These are phyloP conservation scores for Erpetoichthys calabaricus DNA, from an alignment of 2,797 vertebrate species.

Conservation along the genomic window DNA sequence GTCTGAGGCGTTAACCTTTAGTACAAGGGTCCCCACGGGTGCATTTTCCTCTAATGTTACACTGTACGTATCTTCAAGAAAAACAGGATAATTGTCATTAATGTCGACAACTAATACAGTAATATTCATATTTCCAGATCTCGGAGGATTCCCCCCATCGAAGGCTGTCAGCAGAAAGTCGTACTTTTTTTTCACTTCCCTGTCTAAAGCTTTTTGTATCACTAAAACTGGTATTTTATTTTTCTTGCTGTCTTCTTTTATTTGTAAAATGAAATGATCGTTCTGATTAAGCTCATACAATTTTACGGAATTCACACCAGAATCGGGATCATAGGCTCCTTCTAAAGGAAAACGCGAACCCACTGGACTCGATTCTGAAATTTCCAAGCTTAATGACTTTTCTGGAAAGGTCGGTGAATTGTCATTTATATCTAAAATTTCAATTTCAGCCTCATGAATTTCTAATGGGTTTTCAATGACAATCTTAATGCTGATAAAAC, in stretches of 20 bases:
- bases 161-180: conserved; percentile 14
- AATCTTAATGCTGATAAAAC: conserved; percentile 26
- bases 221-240: conserved; percentile 22
- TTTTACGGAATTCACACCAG: conserved; percentile 40
- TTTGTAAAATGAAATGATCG: conserved; percentile 36
- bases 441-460: conserved; percentile 38
- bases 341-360: conserved; percentile 48
- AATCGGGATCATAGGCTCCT: conserved; percentile 51
- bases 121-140: conserved; percentile 21
- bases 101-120: conserved; percentile 33
- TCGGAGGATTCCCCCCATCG: conserved; percentile 33
- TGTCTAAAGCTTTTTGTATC: conserved; percentile 28
- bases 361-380: conserved; percentile 21
- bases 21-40: conserved; percentile 4
- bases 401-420: conserved; percentile 37
- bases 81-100: conserved; percentile 50
- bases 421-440: conserved; percentile 53
- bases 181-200: conserved; percentile 12
- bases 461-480: conserved; percentile 32
- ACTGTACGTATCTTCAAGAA: conserved; percentile 32
- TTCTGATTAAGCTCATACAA: conserved; percentile 40
- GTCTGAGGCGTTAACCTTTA: conserved; percentile 30
- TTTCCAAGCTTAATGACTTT: conserved; percentile 26
- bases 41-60: conserved; percentile 25
- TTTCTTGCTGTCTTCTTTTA: conserved; percentile 25